Evolutionary conservation across 2,113 vertebrate genomes (phyloP).

Genomic region (Solea senegalensis): DNA sequence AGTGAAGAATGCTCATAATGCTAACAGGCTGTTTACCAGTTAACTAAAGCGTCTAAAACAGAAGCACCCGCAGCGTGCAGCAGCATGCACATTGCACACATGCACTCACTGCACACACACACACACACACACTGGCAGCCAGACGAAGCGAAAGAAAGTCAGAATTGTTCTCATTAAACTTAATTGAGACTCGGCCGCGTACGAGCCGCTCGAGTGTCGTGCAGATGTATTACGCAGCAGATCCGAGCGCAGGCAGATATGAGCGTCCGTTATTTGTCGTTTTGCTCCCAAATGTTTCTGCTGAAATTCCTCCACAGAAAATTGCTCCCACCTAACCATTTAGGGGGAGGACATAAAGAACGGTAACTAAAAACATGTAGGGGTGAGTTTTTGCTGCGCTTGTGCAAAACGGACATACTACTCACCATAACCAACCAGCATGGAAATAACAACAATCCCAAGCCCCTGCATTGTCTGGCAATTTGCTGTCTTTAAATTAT

Average conservation of each 20-base stretch:
- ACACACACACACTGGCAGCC: background rate
- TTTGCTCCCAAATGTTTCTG: slow-evolving; percentile 11
- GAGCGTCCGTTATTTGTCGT: slow-evolving; percentile 6
- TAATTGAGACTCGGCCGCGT: slow-evolving; percentile 9
- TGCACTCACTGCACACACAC: background rate
- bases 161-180: slow-evolving; percentile 20
- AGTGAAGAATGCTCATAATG: slow-evolving; percentile 60
- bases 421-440: slow-evolving; percentile 67
- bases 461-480: slow-evolving; percentile 82
- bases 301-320: slow-evolving; percentile 37
- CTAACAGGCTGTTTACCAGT: slow-evolving; percentile 39
- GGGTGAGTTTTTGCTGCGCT: slow-evolving; percentile 47
- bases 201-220: background rate
- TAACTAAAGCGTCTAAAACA: slow-evolving; percentile 10
- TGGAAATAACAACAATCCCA: slow-evolving; percentile 71
- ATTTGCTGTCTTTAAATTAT: slow-evolving; percentile 93
- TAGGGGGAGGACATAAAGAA: slow-evolving; percentile 51
- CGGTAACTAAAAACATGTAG: slow-evolving; percentile 39
- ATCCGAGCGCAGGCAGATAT: slow-evolving; percentile 32
- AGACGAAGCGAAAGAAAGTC: background rate
- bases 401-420: slow-evolving; percentile 56
- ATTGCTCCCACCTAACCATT: slow-evolving; percentile 68
- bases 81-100: background rate
- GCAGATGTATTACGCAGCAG: slow-evolving; percentile 15
- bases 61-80: background rate